Base-by-base conservation (phyloP, 37 sponge, comb jelly and placozoan species). In the Beroe ovata region DNA sequence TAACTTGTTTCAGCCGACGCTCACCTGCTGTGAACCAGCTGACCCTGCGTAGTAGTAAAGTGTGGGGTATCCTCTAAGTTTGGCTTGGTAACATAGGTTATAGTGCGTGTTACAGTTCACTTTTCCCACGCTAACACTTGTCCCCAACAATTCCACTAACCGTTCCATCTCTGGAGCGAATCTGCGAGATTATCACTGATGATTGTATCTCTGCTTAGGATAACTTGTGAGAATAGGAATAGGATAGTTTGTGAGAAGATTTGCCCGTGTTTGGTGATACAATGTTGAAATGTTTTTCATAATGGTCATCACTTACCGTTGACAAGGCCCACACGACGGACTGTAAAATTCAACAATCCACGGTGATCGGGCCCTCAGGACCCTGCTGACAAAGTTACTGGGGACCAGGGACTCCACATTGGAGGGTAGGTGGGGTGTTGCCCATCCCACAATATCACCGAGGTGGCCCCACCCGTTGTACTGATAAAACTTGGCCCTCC, bases 391-490 rank as follows among this genome's bases (percentile, higher is more conserved):
- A 40, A 77, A 77, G 25, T 77, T 8, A 6, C 11, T 19, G 26
- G 84, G 84, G 3, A n/a, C 22, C 22, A 47, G 11, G 11, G 54
- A 47, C 54, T 47, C 54, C 60, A 72, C 69, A 38, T 72, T 26
- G 60, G 71, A 72, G 14, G 91, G 91, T 14, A 90, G 38, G 60
- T 58, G 42, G 0, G 38, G 61, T 34, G 59, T 28, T 19, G 91
- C 84, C 91, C 91, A 90, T 16, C 54, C 60, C 36, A 58, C 8
- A 14, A 90, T n/a, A 16, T 72, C 66, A 39, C 39, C 1, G 18
- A 72, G 42, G 23, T 90, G 59, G 14, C 91, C 60, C 91, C 91
- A 90, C 19, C 91, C 91, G 19, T 71, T 25, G 54, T 72, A 90
- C 38, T 69, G 60, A 29, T 23, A 39, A 34, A 66, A 89, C 69